Conservation (phyloP, 1,140 invertebrate species). For the Nasonia vitripennis region DNA sequence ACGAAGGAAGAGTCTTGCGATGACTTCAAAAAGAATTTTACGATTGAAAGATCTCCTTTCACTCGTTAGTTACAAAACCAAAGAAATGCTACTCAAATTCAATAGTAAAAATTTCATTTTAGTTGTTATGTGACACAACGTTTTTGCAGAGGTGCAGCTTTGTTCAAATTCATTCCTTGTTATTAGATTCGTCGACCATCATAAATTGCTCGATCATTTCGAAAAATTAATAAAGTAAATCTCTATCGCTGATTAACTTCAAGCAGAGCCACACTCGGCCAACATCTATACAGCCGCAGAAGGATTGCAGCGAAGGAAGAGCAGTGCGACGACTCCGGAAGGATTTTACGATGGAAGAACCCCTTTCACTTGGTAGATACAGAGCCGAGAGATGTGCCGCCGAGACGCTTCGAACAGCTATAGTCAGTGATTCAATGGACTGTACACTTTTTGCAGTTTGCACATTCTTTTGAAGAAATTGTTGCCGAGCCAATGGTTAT, state of each 20-base stretch:
- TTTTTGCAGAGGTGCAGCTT: not conserved
- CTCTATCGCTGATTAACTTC: too few relatives aligned
- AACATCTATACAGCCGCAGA: not conserved
- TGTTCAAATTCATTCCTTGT: too few relatives aligned
- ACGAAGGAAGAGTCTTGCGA: not conserved
- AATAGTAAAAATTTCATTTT: not conserved
- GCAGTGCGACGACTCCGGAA: constrained; percentile 14
- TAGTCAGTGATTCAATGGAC: not conserved
- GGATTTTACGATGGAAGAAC: constrained; percentile 40
- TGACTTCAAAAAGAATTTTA: not conserved
- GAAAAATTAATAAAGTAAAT: too few relatives aligned
- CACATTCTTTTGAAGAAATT: constrained; percentile 16
- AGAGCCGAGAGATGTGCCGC: constrained; percentile 1
- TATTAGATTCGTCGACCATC: too few relatives aligned
- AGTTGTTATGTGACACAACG: not conserved
- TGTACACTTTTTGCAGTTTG: not conserved
- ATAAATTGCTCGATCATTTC: too few relatives aligned
- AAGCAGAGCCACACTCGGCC: not conserved
- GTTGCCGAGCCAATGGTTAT: not conserved
- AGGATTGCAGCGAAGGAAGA: constrained; percentile 29
- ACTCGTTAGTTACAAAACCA: not conserved
- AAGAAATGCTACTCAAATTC: not conserved
- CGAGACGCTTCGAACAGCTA: not conserved
- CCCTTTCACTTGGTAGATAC: constrained; percentile 44
- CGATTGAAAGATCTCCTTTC: not conserved